These are phyloP conservation scores for Heliconius ismenius DNA, from an alignment of 2,888 invertebrate genomes.

Conservation along the genomic window DNA sequence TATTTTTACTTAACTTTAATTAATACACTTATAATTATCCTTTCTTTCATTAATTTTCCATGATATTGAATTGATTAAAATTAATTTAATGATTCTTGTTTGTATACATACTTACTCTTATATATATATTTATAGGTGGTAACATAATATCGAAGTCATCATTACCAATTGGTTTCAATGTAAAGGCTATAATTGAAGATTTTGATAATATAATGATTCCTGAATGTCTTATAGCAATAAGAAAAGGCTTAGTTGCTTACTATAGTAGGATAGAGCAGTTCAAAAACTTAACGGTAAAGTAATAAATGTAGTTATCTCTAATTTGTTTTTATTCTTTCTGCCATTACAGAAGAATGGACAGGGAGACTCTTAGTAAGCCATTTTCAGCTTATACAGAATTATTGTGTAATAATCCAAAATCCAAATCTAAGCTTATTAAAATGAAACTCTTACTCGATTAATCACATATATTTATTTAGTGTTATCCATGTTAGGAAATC, in stretches of 20 bases:
- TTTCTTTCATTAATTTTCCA: not conserved
- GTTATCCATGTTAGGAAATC: too few relatives aligned
- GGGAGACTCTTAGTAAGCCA: not conserved
- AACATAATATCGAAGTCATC: constrained; percentile 62
- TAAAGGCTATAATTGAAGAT: constrained; percentile 61
- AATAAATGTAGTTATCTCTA: not conserved
- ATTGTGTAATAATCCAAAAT: too few relatives aligned
- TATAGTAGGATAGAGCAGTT: constrained; percentile 67
- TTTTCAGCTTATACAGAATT: too few relatives aligned
- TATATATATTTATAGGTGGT: constrained; percentile 51
- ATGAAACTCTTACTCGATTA: too few relatives aligned
- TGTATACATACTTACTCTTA: not conserved
- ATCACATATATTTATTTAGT: too few relatives aligned
- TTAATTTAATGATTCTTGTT: not conserved
- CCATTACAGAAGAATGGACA: not conserved
- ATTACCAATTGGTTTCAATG: constrained; percentile 67
- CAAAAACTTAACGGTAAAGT: constrained; percentile 60
- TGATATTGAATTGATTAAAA: not conserved
- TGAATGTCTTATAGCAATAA: constrained; percentile 62
- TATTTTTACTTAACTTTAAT: too few relatives aligned
- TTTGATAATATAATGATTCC: constrained; percentile 67
- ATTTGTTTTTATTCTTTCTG: not conserved
- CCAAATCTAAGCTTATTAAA: too few relatives aligned
- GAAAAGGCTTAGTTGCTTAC: constrained; percentile 67
- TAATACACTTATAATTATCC: too few relatives aligned